Evolutionary conservation across 2,888 invertebrate genomes (phyloP).

Genomic region (Hypolimnas misippus): DNA sequence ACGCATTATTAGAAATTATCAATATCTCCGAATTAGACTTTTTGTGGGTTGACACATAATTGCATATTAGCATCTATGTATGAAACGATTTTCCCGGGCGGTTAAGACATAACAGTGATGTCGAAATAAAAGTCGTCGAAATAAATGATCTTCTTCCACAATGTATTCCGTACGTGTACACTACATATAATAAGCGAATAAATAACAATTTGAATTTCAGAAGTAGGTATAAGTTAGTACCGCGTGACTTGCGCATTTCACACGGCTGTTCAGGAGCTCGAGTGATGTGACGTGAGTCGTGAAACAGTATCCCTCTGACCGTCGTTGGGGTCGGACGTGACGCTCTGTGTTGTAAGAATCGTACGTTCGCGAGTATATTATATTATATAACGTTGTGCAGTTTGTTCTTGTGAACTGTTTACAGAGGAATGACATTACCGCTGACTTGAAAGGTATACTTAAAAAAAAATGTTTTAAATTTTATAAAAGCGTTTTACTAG

Average conservation of each 20-base stretch:
- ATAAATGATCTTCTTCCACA: conserved; percentile 14
- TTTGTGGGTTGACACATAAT: no score
- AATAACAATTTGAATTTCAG: conserved; percentile 41
- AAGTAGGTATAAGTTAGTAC: conserved; percentile 53
- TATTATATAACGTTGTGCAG: conserved; percentile 77
- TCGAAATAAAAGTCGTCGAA: neutral
- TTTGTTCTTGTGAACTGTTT: conserved; percentile 68
- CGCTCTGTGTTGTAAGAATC: conserved; percentile 47
- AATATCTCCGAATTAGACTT: no score
- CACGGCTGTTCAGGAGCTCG: conserved; percentile 63
- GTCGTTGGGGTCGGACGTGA: conserved; percentile 55
- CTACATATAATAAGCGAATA: conserved; percentile 59
- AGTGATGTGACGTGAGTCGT: conserved; percentile 55
- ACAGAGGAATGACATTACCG: conserved; percentile 30
- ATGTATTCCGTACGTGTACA: conserved; percentile 54
- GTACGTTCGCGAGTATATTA: conserved; percentile 54
- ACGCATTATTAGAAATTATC: no score
- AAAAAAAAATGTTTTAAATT: neutral
- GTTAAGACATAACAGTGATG: neutral
- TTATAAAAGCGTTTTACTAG: neutral
- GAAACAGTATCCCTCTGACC: conserved; percentile 66
- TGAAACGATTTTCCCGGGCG: neutral
- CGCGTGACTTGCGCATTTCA: conserved; percentile 82
- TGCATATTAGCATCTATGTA: no score
- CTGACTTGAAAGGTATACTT: conserved; percentile 39